Evolutionary conservation across 2,113 vertebrate species (phyloP).

Genomic region (Himantopus leucocephalus): DNA sequence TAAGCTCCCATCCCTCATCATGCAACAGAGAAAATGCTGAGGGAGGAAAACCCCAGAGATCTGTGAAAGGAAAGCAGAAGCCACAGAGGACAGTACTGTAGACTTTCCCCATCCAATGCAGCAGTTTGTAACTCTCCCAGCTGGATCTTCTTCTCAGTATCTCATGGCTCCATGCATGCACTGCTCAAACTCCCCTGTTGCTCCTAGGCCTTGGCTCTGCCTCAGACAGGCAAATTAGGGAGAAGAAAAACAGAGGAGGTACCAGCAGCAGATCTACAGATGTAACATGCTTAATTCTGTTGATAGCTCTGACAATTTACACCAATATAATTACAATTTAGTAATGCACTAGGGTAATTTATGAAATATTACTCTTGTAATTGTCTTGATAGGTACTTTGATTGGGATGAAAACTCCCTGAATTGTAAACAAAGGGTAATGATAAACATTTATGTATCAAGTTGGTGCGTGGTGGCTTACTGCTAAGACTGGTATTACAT

Average conservation of each 20-base stretch:
- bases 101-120: not conserved
- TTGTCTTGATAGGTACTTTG: not conserved
- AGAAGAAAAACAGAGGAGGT: not conserved
- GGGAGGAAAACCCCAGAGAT: not conserved
- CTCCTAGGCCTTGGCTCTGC: not conserved
- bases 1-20: not conserved
- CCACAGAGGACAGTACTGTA: not conserved
- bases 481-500: not conserved
- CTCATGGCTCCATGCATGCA: not conserved
- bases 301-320: not conserved
- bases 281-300: not conserved
- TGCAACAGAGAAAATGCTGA: not conserved
- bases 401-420: not conserved
- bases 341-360: not conserved
- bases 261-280: not conserved
- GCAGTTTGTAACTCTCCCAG: not conserved
- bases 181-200: not conserved
- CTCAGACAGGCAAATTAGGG: not conserved
- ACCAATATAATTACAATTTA: not conserved
- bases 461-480: not conserved
- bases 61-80: not conserved
- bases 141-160: not conserved
- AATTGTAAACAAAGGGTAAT: not conserved
- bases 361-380: conserved; percentile 4
- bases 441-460: not conserved